Evolutionary conservation across 35 echinoderm and acorn worm species (phyloP).

Genomic region (Hemicentrotus pulcherrimus): DNA sequence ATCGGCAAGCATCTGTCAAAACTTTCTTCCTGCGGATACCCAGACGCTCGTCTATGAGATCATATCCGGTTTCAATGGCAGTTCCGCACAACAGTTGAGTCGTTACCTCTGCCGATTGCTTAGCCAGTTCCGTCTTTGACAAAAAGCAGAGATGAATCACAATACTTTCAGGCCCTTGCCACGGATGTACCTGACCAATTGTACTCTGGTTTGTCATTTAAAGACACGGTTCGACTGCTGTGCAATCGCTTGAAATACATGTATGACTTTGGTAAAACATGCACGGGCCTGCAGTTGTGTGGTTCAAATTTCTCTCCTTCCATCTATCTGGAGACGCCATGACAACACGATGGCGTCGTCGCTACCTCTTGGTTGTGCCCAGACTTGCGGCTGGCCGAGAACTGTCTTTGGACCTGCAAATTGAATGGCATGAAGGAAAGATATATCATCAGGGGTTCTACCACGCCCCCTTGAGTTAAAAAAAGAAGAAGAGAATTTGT

Average conservation of each 20-base stretch:
- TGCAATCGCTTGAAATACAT: neutral
- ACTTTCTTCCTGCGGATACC: neutral
- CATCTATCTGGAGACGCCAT: neutral
- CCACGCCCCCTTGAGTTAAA: too few relatives aligned
- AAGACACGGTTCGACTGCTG: neutral
- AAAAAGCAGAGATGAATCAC: neutral
- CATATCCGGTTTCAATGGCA: neutral
- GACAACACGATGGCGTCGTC: neutral
- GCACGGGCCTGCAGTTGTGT: neutral
- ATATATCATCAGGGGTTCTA: neutral
- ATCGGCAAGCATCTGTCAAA: neutral
- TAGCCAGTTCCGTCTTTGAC: neutral
- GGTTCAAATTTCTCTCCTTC: neutral
- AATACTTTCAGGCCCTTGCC: neutral
- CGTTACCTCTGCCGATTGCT: neutral
- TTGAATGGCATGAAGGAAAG: neutral
- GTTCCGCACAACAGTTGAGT: neutral
- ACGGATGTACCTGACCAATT: neutral
- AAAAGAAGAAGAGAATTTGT: too few relatives aligned
- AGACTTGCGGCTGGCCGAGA: neutral
- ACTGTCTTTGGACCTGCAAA: neutral
- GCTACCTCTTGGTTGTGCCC: neutral
- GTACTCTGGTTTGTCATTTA: neutral
- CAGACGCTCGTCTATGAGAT: neutral
- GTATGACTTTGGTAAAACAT: neutral